Base-by-base conservation (phyloP, 2,113 vertebrate genomes). In the Callipepla californica region DNA sequence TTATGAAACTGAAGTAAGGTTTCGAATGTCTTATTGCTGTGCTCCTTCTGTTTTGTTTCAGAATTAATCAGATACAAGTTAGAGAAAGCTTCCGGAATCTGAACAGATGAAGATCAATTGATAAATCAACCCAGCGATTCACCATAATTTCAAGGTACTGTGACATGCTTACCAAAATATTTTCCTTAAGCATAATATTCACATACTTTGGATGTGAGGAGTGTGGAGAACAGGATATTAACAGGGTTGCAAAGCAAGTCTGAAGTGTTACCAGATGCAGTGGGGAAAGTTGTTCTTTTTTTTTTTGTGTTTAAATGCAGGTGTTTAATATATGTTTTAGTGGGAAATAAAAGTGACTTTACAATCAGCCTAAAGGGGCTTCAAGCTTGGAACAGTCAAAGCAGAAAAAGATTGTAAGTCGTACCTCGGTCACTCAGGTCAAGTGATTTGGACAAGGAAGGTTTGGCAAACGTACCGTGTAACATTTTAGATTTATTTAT, bases 51-150 rank as follows among this genome's bases (percentile, higher is more conserved):
- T 95, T 96, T 75, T 80, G 57, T 96, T 94, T 69, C 96, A 97
- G 94, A 93, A 95, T 97, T 96, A 90, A 97, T 95, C 94, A 96
- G 88, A 95, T 93, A 92, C 94, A 96, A 96, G 89, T 91, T 90
- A 96, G 88, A 95, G 90, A 94, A 94, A 92, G 89, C 90, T 97
- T 97, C 91, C 89, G 85, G 85, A 94, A 74, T 95, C 85, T 87
- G 73, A 96, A 92, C 97, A 97, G 95, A 98, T 98, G 98, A 97
- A 97, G 97, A 96, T 93, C 89, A 93, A 95, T 94, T 98, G 95
- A 93, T 97, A 95, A 96, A 96, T 57, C 57, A 22, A 95, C 96
- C 82, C 84, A 93, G 85, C 78, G 68, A 95, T 96, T 96, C 96
- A 94, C 91, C 97, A 91, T 92, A 94, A 70, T 93, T 96, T 96